These are phyloP conservation scores for Entomobrya proxima DNA, from an alignment of 2,888 invertebrate genomes.

Conservation along the genomic window DNA sequence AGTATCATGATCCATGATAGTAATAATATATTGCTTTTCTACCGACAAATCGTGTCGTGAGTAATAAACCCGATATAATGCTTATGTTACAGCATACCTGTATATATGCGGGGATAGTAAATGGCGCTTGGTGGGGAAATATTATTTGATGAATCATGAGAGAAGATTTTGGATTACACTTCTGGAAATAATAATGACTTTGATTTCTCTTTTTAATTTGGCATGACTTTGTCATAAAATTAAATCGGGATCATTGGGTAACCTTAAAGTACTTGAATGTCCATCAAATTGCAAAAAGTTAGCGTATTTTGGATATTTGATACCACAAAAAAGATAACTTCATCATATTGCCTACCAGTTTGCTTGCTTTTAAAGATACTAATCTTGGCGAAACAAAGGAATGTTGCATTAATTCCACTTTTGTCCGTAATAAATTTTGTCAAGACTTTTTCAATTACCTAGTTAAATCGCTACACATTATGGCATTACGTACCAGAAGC, in stretches of 20 bases:
- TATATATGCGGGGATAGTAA: not conserved
- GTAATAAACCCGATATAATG: slow-evolving; percentile 6
- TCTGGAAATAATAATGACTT: not conserved
- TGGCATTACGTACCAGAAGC: not conserved
- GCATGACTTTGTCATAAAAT: slow-evolving; percentile 60
- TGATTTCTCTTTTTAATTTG: slow-evolving; percentile 26
- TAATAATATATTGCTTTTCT: not conserved
- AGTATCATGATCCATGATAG: no score
- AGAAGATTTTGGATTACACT: not conserved
- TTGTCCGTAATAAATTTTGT: slow-evolving; percentile 64
- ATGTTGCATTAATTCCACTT: slow-evolving; percentile 63
- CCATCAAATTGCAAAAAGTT: no score
- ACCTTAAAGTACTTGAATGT: not conserved
- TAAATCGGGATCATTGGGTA: slow-evolving; percentile 32
- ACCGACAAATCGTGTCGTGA: slow-evolving; percentile 15
- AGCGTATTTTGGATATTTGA: no score
- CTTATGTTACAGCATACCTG: not conserved
- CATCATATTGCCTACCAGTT: no score
- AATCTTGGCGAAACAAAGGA: not conserved
- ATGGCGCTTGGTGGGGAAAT: not conserved
- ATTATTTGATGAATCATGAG: not conserved
- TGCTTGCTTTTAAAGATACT: not conserved
- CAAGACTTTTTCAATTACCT: slow-evolving; percentile 62
- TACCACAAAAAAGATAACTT: no score
- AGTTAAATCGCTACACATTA: slow-evolving; percentile 14